Conservation (phyloP, 2,113 vertebrate genomes). For the Pongo abelii region DNA sequence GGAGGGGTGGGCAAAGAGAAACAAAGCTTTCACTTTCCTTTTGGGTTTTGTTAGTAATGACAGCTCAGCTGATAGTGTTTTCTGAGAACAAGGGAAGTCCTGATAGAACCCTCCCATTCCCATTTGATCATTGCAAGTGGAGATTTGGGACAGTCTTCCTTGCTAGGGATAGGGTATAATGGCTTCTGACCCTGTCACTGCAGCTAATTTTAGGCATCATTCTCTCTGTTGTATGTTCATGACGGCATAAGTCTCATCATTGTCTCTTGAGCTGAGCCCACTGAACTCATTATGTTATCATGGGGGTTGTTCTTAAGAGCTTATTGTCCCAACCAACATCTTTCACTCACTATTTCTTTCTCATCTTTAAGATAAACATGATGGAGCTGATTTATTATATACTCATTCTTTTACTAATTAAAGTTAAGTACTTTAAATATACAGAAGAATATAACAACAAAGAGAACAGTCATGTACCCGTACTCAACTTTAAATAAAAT, state of each 20-base stretch:
- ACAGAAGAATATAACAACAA: neutral
- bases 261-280: slow-evolving; percentile 29
- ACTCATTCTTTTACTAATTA: slow-evolving; percentile 26
- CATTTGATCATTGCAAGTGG: neutral
- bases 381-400: neutral
- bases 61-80: slow-evolving; percentile 61
- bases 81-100: slow-evolving; percentile 14
- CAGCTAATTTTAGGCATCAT: slow-evolving; percentile 35
- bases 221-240: neutral
- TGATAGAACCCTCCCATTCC: slow-evolving; percentile 26
- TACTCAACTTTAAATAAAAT: neutral
- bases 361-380: slow-evolving; percentile 42
- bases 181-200: slow-evolving; percentile 45
- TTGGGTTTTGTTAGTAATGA: slow-evolving; percentile 68
- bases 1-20: slow-evolving; percentile 4
- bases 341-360: slow-evolving; percentile 35
- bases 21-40: slow-evolving; percentile 69
- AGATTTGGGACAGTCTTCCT: slow-evolving; percentile 52
- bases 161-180: neutral
- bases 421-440: neutral
- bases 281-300: neutral
- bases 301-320: neutral
- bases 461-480: neutral
- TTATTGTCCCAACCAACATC: neutral
- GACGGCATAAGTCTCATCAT: neutral